phyloP scores from a whole-genome alignment of 2,113 vertebrate genomes.

The Burhinus oedicnemus region DNA sequence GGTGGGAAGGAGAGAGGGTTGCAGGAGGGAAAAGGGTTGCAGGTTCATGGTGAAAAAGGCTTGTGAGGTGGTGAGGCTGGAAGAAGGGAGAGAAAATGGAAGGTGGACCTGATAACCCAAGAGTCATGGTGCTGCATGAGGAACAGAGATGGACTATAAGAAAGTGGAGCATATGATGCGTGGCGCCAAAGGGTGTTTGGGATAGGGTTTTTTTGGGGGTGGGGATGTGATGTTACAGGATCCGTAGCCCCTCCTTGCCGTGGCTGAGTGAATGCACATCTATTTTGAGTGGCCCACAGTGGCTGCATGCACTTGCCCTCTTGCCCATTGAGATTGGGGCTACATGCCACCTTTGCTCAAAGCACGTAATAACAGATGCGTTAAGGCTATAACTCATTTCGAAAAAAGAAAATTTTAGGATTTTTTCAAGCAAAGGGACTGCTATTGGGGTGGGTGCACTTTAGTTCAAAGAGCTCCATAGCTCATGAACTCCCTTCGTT shows the following conservation, averaged over 20 bases:
- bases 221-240: neutral
- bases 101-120: neutral
- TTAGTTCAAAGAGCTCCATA: neutral
- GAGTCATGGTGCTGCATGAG: rapidly evolving
- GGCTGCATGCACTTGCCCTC: neutral
- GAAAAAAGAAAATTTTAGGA: neutral
- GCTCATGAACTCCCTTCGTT: neutral
- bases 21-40: neutral
- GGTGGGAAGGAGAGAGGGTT: neutral
- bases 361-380: rapidly evolving
- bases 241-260: neutral
- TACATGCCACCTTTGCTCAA: neutral
- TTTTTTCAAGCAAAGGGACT: neutral
- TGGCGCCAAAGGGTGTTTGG: neutral
- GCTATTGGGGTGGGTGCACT: neutral
- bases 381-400: neutral
- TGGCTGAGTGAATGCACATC: neutral
- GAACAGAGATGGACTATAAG: neutral
- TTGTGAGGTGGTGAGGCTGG: neutral
- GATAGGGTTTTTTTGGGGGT: rapidly evolving
- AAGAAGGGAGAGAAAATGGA: neutral
- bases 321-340: rapidly evolving
- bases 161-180: neutral
- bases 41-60: rapidly evolving
- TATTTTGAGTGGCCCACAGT: neutral